Base-by-base conservation (phyloP, 2,113 vertebrate genomes). In the Ochotona princeps region DNA sequence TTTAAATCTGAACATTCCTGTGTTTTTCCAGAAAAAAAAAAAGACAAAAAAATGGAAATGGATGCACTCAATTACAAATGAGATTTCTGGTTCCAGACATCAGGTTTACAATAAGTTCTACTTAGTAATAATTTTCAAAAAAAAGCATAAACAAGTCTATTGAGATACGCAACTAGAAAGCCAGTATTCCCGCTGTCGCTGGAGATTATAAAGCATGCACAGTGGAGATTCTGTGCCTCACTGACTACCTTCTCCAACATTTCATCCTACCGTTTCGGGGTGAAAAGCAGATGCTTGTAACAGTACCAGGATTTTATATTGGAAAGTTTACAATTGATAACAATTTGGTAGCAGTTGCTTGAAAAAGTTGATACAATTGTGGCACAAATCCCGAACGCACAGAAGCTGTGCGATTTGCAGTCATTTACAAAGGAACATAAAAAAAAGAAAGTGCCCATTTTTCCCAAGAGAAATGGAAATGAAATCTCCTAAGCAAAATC, bases 181-280 rank as follows among this genome's bases (percentile, higher is more conserved):
- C 61, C 89, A 84, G 91, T 28, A 26, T 83, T 66, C 91, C 86
- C 95, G 86, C 94, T 97, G 91, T 92, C 95, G 97, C 95, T 89
- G 92, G 13, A 96, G 88, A 97, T 96, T 94, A 96, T 87, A 92
- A 89, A 97, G 95, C 96, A 97, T 20, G 95, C 91, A 96, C 89
- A 26, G 61, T 75, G 70, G n/a, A 89, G 87, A 81, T 32, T 96
- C 76, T 84, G 63, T 75, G 93, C 69, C 93, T 96, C 89, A 95
- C 32, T 92, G 79, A 95, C 96, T 90, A 95, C 3, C 91, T 96
- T 97, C 96, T 96, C 95, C 96, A 96, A 96, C 12, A 87, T 90
- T 96, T 94, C 95, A 90, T 97, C 86, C 94, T 94, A 96, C 89
- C 89, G 28, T 89, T 87, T 91, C 83, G 30, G 38, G 87, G 4